Evolutionary conservation across 2,888 invertebrate species (phyloP).

Genomic region (Aphelenchoides bicaudatus): DNA sequence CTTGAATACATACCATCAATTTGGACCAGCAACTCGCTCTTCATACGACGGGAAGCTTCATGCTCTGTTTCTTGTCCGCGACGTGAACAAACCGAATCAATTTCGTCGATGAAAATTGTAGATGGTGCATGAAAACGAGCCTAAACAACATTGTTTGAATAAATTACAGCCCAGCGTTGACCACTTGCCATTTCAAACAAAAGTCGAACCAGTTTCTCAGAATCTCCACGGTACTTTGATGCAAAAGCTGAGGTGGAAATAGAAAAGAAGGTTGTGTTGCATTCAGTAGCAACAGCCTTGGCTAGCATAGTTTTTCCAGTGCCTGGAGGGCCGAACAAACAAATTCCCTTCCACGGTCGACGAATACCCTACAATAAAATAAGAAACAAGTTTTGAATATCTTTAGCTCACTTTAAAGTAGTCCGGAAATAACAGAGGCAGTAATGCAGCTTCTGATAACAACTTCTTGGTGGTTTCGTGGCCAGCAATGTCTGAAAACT

Average conservation of each 20-base stretch:
- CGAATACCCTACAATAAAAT: conserved; percentile 64
- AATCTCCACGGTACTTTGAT: conserved; percentile 98
- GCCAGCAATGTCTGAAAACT: conserved; percentile 65
- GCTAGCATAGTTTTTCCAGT: conserved; percentile 65
- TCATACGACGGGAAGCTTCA: conserved; percentile 89
- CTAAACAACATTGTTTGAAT: conserved; percentile 64
- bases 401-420: conserved; percentile 73
- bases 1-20: conserved; percentile 77
- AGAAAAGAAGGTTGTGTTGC: conserved; percentile 67
- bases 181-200: conserved; percentile 86
- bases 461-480: conserved; percentile 67
- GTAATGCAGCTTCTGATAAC: conserved; percentile 90
- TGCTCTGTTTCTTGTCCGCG: conserved; percentile 93
- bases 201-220: conserved; percentile 90
- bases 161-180: not conserved
- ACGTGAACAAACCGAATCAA: conserved; percentile 78
- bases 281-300: conserved; percentile 66
- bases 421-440: conserved; percentile 96
- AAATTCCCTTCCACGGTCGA: conserved; percentile 78
- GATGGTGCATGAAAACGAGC: conserved; percentile 95
- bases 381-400: not conserved
- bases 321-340: conserved; percentile 72
- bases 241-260: conserved; percentile 93
- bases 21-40: conserved; percentile 92
- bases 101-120: conserved; percentile 98